Evolutionary conservation across 2,113 vertebrate genomes (phyloP), one percentile per base, ranked within the genome.

Genomic region (Gallinago media): DNA sequence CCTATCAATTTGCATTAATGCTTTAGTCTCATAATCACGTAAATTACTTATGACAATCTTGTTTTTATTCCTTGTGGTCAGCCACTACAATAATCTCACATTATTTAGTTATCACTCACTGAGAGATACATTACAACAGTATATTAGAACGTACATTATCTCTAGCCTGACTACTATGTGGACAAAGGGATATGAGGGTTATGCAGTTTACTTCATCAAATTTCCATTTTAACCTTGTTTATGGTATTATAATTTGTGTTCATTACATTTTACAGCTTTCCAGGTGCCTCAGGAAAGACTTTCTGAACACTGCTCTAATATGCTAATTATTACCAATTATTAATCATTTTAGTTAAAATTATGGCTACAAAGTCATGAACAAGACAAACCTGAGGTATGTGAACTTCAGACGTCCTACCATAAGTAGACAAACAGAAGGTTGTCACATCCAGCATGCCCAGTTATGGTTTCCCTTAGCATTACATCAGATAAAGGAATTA

Each of bases 301-400:
- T 79, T n/a, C 59, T 76, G 27, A 87, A 79, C 49, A 71, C 11
- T 67, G 59, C 44, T 71, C 46, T 74, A 80, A 78, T 63, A 70
- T 27, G 55, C 4, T 75, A 61, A 71, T 63, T 90, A 70, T 31
- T 85, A 77, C 27, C 32, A 19, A 74, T 32, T 73, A 47, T 42
- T 86, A 61, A 58, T 54, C 19, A 36, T 32, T 74, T 32, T 3
- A 15, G 27, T 81, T 66, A 55, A 83, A 86, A 84, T 52, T 27
- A 71, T 3, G 3, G 42, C 42, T 78, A 67, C 2, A 5, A 75
- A 92, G 29, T 29, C 23, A 68, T 3, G 7, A 92, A 36, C 2
- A 7, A 56, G 23, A 32, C 17, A 62, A 68, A 23, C 2, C 32
- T 75, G 9, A 12, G 8, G 9, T 42, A 36, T 1, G 0, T 15